phyloP scores from a whole-genome alignment of 2,888 invertebrate species.

The Dendrolimus pini region DNA sequence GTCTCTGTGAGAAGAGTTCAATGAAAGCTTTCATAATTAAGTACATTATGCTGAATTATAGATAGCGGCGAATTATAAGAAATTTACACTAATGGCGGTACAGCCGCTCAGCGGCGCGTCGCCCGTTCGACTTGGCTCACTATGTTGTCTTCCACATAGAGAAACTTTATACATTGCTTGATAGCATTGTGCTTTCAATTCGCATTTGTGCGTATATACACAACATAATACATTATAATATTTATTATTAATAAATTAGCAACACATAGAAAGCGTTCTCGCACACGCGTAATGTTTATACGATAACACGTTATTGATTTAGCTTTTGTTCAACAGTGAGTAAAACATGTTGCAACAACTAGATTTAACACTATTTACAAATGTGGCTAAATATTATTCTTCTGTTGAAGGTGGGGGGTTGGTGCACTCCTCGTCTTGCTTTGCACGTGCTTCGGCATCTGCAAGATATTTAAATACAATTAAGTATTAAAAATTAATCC shows the following conservation, averaged over 20 bases:
- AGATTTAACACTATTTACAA: slow-evolving; percentile 69
- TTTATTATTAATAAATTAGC: slow-evolving; percentile 19
- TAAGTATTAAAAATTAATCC: not conserved
- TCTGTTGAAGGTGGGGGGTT: slow-evolving; percentile 47
- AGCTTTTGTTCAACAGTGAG: slow-evolving; percentile 55
- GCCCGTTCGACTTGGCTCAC: slow-evolving; percentile 55
- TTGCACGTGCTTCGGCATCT: slow-evolving; percentile 77
- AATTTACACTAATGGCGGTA: slow-evolving; percentile 42
- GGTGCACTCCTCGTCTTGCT: slow-evolving; percentile 57
- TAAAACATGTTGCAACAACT: slow-evolving; percentile 62
- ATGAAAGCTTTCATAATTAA: slow-evolving; percentile 25
- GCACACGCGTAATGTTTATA: slow-evolving; percentile 15
- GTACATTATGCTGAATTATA: slow-evolving; percentile 26
- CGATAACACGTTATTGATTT: slow-evolving; percentile 26
- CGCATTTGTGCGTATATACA: slow-evolving; percentile 51
- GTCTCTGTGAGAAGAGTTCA: slow-evolving; percentile 11
- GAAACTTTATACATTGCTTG: slow-evolving; percentile 48
- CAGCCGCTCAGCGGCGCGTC: slow-evolving; percentile 26
- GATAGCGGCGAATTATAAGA: slow-evolving; percentile 34
- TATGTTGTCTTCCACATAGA: slow-evolving; percentile 70
- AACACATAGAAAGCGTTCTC: slow-evolving; percentile 32
- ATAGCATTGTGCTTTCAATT: slow-evolving; percentile 49
- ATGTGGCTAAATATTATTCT: slow-evolving; percentile 73
- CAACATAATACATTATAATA: slow-evolving; percentile 16
- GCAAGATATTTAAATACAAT: slow-evolving; percentile 9